phyloP scores from a whole-genome alignment of 2,888 invertebrate genomes.

The Lochmaea crataegi region DNA sequence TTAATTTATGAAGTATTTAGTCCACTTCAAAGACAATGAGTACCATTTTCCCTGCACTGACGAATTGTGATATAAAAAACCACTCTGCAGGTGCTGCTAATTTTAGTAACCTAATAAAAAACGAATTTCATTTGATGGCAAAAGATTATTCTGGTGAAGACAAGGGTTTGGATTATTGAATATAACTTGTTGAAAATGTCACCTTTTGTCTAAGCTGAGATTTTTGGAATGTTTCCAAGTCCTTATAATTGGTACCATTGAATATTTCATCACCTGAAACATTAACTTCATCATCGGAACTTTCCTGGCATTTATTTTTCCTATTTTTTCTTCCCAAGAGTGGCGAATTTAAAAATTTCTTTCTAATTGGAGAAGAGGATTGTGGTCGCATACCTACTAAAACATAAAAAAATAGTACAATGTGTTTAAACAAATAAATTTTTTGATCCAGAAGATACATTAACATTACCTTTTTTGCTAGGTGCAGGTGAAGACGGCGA shows the following conservation, averaged over 20 bases:
- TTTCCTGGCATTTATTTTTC: slow-evolving; percentile 78
- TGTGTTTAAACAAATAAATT: too few relatives aligned
- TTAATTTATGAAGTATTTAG: too few relatives aligned
- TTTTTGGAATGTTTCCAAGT: slow-evolving; percentile 92
- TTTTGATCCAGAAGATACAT: neutral
- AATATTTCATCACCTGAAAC: slow-evolving; percentile 71
- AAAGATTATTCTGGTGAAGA: neutral
- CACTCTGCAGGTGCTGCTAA: too few relatives aligned
- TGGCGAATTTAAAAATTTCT: slow-evolving; percentile 86
- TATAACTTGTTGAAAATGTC: slow-evolving; percentile 42
- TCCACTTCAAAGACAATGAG: too few relatives aligned
- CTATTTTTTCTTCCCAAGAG: slow-evolving; percentile 79
- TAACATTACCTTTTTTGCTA: slow-evolving; percentile 70
- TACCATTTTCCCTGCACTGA: too few relatives aligned
- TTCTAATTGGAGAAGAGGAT: slow-evolving; percentile 83
- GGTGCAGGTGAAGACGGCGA: slow-evolving; percentile 81
- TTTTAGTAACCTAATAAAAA: too few relatives aligned
- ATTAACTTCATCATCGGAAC: slow-evolving; percentile 83
- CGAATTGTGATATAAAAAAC: too few relatives aligned
- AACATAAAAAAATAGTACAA: neutral
- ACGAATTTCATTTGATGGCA: too few relatives aligned
- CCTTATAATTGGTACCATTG: slow-evolving; percentile 81
- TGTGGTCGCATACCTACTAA: slow-evolving; percentile 74
- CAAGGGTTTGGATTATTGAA: neutral
- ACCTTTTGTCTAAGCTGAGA: slow-evolving; percentile 93